Conservation (phyloP, 2,113 vertebrate genomes). For the Pyrgilauda ruficollis region DNA sequence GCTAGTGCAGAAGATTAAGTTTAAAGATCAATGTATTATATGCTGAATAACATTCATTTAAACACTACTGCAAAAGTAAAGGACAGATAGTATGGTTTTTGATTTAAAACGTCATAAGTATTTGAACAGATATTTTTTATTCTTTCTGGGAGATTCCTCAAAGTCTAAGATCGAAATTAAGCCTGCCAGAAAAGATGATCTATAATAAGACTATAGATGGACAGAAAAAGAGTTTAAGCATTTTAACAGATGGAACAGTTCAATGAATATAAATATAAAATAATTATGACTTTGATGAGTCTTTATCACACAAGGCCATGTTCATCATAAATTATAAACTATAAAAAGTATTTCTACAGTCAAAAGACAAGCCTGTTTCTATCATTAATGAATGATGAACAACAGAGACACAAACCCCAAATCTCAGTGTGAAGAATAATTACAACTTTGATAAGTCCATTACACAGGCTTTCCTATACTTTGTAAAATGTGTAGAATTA, state of each 20-base stretch:
- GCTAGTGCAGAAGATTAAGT: neutral
- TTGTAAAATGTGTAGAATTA: conserved; percentile 19
- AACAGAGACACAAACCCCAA: conserved; percentile 42
- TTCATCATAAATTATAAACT: conserved; percentile 62
- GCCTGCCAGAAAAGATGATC: conserved; percentile 36
- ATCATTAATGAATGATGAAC: conserved; percentile 47
- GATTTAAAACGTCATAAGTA: conserved; percentile 46
- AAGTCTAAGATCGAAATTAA: conserved; percentile 31
- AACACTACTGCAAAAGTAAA: conserved; percentile 29
- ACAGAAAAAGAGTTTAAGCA: conserved; percentile 10
- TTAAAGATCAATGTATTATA: neutral
- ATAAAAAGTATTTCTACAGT: conserved; percentile 39
- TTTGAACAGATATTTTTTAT: conserved; percentile 39
- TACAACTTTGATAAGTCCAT: conserved; percentile 47
- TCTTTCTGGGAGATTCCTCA: neutral
- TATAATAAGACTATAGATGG: conserved; percentile 11
- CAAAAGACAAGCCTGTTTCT: conserved; percentile 64
- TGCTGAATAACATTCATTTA: conserved; percentile 30
- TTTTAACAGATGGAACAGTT: conserved; percentile 60
- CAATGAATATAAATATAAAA: conserved; percentile 54
- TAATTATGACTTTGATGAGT: conserved; percentile 62
- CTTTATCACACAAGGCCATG: conserved; percentile 63
- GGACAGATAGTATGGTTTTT: neutral
- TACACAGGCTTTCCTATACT: neutral
- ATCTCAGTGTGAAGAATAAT: conserved; percentile 26